Percentiles rank a stretch among this genome's conserved stretches.
Evolutionary conservation across 2,113 vertebrate species (phyloP).

Genomic region (Hyperopisus bebe): DNA sequence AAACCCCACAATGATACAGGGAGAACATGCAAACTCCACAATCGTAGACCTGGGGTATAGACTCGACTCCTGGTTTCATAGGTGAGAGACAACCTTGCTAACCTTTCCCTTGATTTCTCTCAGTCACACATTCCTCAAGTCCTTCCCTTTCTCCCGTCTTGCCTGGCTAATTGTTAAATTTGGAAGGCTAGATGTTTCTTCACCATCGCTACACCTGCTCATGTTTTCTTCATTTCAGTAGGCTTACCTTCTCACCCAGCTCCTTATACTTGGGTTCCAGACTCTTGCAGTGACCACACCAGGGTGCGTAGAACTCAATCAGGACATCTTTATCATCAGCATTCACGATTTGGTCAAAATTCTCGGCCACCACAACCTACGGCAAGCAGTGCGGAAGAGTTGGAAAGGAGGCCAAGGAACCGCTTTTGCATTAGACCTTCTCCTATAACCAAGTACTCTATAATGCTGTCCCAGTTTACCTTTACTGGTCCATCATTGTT

Average conservation of each 20-base stretch:
- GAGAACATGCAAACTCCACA: background rate
- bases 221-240: background rate
- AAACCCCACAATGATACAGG: background rate
- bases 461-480: slow-evolving; percentile 52
- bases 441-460: background rate
- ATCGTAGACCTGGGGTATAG: background rate
- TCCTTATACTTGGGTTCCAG: slow-evolving; percentile 95
- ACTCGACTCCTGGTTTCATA: background rate
- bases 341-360: slow-evolving; percentile 92
- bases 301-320: slow-evolving; percentile 94
- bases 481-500: slow-evolving; percentile 92
- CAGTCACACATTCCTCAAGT: background rate
- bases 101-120: background rate
- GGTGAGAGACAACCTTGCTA: background rate
- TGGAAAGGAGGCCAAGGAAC: background rate
- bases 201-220: background rate
- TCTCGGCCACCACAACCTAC: slow-evolving; percentile 91
- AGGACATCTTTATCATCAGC: slow-evolving; percentile 89
- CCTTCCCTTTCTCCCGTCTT: background rate
- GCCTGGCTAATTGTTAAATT: background rate
- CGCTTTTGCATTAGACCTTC: background rate
- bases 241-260: slow-evolving; percentile 82
- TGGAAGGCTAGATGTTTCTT: background rate
- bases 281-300: slow-evolving; percentile 98
- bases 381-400: background rate